phyloP scores from a whole-genome alignment of 2,797 vertebrate genomes.

The Sebastolobus alascanus region DNA sequence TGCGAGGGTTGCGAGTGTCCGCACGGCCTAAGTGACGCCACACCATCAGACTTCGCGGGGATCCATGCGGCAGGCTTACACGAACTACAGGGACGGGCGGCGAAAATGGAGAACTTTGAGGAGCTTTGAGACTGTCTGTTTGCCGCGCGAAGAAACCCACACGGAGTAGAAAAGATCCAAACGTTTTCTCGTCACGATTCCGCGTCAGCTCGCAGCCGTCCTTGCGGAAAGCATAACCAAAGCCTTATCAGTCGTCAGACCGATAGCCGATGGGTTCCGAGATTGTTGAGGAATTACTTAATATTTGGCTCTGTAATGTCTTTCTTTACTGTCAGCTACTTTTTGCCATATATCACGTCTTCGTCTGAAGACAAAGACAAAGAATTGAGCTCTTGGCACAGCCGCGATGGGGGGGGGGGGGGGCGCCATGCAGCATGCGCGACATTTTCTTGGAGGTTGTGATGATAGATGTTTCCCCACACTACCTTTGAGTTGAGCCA shows the following conservation, averaged over 20 bases:
- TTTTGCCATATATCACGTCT: slow-evolving; percentile 10
- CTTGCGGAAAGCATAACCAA: too few species aligned
- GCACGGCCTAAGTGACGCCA: too few species aligned
- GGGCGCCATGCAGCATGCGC: not conserved
- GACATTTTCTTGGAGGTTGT: slow-evolving; percentile 35
- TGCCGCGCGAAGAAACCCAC: fast-evolving
- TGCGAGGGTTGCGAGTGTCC: too few species aligned
- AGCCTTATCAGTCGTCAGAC: not conserved
- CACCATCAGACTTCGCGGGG: too few species aligned
- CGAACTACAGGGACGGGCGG: too few species aligned
- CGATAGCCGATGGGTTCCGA: not conserved
- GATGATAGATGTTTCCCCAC: slow-evolving; percentile 24
- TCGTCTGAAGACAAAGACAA: slow-evolving; percentile 17
- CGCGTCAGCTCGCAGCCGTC: too few species aligned
- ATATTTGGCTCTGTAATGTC: slow-evolving; percentile 2
- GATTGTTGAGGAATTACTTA: slow-evolving; percentile 28
- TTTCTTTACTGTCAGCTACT: slow-evolving; percentile 18
- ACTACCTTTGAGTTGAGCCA: not conserved
- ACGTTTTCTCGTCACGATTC: too few species aligned
- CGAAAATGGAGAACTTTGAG: too few species aligned
- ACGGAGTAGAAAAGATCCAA: too few species aligned
- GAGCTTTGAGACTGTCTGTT: too few species aligned
- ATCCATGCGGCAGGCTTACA: too few species aligned
- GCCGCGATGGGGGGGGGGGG: not conserved
- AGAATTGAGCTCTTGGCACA: slow-evolving; percentile 7